Evolutionary conservation across 1,140 invertebrate genomes (phyloP).

Genomic region (Drosophila ogumai): DNA sequence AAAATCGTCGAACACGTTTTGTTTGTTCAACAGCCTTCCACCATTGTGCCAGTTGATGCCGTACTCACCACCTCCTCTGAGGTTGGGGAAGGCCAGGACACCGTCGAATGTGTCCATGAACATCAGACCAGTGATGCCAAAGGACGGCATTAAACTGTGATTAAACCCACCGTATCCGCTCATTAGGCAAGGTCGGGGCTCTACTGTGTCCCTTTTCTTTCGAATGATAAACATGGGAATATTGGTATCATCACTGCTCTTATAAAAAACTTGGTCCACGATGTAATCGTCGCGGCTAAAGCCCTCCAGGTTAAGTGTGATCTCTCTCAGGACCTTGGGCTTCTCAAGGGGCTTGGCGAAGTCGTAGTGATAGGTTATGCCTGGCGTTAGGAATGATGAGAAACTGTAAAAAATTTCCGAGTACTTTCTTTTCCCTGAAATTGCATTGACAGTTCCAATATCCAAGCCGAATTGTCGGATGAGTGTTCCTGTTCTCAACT

Average conservation of each 20-base stretch:
- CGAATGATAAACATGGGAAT: conserved; percentile 99
- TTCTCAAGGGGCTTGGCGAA: conserved; percentile 88
- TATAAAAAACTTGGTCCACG: conserved; percentile 96
- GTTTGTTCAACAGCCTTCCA: conserved; percentile 96
- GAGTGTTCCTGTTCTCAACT: conserved; percentile 90
- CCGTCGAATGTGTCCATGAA: conserved; percentile 97
- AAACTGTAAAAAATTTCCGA: conserved; percentile 97
- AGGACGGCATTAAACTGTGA: conserved; percentile 94
- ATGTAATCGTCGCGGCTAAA: conserved; percentile 93
- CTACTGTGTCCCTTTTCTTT: conserved; percentile 88
- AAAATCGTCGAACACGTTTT: conserved; percentile 99
- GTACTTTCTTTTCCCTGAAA: conserved; percentile 93
- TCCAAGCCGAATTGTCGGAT: conserved; percentile 91
- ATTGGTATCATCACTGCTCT: conserved; percentile 96
- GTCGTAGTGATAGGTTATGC: conserved; percentile 93
- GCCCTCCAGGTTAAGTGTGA: conserved; percentile 92
- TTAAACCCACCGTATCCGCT: conserved; percentile 99
- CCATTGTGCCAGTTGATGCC: conserved; percentile 98
- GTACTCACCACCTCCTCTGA: conserved; percentile 98
- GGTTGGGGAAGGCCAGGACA: conserved; percentile 95
- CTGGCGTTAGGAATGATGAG: conserved; percentile 96
- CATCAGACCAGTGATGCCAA: conserved; percentile 87
- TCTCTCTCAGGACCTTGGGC: conserved; percentile 87
- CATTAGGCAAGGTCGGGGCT: conserved; percentile 92
- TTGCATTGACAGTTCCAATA: conserved; percentile 93